Conservation (phyloP, 2,888 invertebrate species). For the Megaustenia siamemsis region DNA sequence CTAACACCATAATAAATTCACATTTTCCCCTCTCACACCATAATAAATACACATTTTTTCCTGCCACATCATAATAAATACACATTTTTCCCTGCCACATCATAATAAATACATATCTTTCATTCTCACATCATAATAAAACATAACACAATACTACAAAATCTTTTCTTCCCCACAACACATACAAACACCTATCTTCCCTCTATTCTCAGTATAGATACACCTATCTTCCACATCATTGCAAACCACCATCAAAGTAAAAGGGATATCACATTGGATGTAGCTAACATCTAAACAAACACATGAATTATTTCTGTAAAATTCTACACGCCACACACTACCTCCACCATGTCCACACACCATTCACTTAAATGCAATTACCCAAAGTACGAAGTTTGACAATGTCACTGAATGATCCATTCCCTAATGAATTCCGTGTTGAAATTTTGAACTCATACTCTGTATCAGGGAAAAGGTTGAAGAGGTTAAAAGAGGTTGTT, state of each 20-base stretch:
- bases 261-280: background rate
- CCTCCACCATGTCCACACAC: background rate
- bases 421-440: conserved; percentile 95
- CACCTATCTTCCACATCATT: background rate
- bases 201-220: background rate
- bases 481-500: conserved; percentile 93
- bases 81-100: too few relatives aligned
- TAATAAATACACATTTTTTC: too few relatives aligned
- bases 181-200: too few relatives aligned
- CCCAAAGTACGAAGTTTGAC: conserved; percentile 86
- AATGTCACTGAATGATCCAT: conserved; percentile 96
- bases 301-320: background rate
- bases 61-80: too few relatives aligned
- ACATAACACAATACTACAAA: too few relatives aligned
- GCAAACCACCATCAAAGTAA: background rate
- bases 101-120: too few relatives aligned
- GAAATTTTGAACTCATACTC: conserved; percentile 97
- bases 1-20: too few relatives aligned
- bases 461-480: conserved; percentile 92
- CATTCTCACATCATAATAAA: too few relatives aligned
- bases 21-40: too few relatives aligned
- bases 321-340: background rate
- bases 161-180: too few relatives aligned
- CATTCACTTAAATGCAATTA: conserved; percentile 37
- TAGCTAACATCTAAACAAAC: background rate